phyloP scores from a whole-genome alignment of 92 coral and sea anemone species.

The Siderastrea radians region DNA sequence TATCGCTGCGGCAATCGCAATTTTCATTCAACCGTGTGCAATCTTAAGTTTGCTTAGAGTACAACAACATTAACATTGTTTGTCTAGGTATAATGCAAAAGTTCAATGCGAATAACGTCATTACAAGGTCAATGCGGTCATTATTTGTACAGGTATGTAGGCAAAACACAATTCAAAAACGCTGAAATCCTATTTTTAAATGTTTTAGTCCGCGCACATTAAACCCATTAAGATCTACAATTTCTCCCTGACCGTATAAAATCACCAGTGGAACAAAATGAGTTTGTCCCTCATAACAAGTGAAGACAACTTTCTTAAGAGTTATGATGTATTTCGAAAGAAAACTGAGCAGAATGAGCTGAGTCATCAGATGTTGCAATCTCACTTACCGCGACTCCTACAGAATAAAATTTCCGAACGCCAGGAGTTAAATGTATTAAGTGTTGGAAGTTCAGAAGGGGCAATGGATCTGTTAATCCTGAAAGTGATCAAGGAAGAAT shows the following conservation, averaged over 20 bases:
- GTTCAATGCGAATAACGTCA: not conserved
- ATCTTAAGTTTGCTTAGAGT: not conserved
- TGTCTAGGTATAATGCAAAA: not conserved
- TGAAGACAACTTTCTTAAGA: not conserved
- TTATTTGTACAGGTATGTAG: not conserved
- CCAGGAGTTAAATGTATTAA: not conserved
- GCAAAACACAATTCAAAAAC: not conserved
- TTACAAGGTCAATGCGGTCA: not conserved
- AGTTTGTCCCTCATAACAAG: not conserved
- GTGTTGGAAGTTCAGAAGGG: conserved; percentile 32
- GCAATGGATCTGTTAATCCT: conserved; percentile 14
- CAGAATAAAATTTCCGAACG: not conserved
- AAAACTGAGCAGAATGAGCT: not conserved
- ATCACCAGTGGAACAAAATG: not conserved
- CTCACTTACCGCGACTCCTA: not conserved
- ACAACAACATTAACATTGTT: not conserved
- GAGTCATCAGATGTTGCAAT: not conserved
- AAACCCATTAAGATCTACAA: not conserved
- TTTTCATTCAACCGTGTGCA: not conserved
- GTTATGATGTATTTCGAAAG: not conserved
- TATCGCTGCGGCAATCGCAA: not conserved
- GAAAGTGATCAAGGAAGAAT: conserved; percentile 9
- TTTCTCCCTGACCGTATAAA: not conserved
- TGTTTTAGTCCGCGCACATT: not conserved
- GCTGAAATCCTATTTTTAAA: not conserved